phyloP scores from a whole-genome alignment of 1,140 invertebrate genomes.

The Dolichoris vasculosae region DNA sequence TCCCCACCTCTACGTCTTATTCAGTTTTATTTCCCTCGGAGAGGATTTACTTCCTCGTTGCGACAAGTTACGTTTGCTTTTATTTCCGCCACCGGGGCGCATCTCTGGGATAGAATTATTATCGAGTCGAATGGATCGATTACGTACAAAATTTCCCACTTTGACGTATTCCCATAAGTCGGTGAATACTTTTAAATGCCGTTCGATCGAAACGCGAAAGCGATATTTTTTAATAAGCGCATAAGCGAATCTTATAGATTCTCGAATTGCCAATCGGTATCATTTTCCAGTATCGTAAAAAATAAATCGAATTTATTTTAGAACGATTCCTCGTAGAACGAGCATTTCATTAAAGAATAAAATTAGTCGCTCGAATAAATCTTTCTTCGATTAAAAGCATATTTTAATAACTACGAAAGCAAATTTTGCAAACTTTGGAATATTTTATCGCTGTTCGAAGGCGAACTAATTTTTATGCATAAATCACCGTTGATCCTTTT shows the following conservation, averaged over 20 bases:
- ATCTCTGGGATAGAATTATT: too few species aligned
- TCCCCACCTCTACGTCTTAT: not conserved
- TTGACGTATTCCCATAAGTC: not conserved
- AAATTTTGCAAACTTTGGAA: not conserved
- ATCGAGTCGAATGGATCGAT: conserved; percentile 21
- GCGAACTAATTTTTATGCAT: not conserved
- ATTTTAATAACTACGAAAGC: too few species aligned
- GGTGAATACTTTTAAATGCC: not conserved
- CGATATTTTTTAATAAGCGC: not conserved
- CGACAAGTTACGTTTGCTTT: too few species aligned
- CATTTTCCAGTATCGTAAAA: not conserved
- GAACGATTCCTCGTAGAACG: too few species aligned
- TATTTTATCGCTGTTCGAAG: not conserved
- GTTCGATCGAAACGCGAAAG: not conserved
- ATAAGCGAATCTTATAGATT: not conserved
- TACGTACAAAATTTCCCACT: not conserved
- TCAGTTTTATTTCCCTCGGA: not conserved
- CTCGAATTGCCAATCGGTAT: not conserved
- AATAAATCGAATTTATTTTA: too few species aligned
- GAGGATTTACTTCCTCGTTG: not conserved
- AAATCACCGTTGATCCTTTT: too few species aligned
- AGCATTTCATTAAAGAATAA: too few species aligned
- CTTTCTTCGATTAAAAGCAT: too few species aligned
- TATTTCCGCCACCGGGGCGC: too few species aligned
- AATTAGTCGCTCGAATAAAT: too few species aligned